phyloP scores from a whole-genome alignment of 2,113 vertebrate species.

The Phoenicopterus ruber region DNA sequence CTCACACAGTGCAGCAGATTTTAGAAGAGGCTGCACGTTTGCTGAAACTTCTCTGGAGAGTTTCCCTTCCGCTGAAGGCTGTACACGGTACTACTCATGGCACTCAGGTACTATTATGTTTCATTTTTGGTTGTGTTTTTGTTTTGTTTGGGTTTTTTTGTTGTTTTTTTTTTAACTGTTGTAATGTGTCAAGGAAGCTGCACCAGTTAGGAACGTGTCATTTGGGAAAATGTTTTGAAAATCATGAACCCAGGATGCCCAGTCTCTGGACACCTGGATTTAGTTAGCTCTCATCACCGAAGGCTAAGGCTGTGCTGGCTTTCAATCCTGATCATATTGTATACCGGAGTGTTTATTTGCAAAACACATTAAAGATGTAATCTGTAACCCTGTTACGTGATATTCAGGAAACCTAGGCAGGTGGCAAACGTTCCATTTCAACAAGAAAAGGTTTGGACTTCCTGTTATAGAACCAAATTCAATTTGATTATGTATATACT shows the following conservation, averaged over 20 bases:
- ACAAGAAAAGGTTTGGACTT: not conserved
- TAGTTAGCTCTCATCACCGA: not conserved
- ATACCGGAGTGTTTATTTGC: not conserved
- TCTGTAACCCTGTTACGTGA: not conserved
- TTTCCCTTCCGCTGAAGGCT: constrained; percentile 76
- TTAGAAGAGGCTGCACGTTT: constrained; percentile 85
- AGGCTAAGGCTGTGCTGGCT: not conserved
- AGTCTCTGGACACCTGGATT: not conserved
- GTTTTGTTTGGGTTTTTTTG: not conserved
- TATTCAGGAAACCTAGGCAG: not conserved
- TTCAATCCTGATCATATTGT: not conserved
- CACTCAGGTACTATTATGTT: constrained; percentile 58
- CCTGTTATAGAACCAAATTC: not conserved
- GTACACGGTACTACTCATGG: constrained; percentile 29
- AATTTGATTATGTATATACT: not conserved
- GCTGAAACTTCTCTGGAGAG: constrained; percentile 90
- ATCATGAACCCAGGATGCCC: not conserved
- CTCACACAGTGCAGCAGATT: constrained; percentile 78
- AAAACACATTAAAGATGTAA: not conserved
- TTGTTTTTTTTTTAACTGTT: not conserved
- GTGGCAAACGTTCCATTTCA: not conserved
- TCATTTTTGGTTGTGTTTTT: not conserved
- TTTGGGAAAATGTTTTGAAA: not conserved
- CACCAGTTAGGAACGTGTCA: not conserved
- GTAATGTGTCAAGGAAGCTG: not conserved